A percentile compares a stretch with the other conserved stretches of the same genome.
Conservation (phyloP, 1,140 invertebrate species). For the Doryteuthis pealeii region DNA sequence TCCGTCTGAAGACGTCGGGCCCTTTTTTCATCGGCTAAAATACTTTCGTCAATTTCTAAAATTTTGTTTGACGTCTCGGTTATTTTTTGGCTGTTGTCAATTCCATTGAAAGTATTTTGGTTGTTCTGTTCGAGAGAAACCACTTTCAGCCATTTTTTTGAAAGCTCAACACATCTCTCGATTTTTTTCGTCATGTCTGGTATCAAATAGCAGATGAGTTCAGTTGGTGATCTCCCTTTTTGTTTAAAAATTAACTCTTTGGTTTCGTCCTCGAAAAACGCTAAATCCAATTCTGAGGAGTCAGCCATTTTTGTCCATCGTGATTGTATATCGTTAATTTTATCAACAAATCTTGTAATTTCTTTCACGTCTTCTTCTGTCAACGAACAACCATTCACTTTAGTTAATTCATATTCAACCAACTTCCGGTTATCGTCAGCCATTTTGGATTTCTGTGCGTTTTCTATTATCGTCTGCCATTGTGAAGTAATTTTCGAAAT, state of each 20-base stretch:
- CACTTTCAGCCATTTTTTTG: neutral
- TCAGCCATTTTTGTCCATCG: neutral
- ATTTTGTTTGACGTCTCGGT: neutral
- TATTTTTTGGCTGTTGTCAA: neutral
- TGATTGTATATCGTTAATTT: neutral
- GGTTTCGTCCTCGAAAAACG: neutral
- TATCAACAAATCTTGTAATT: neutral
- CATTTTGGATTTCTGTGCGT: neutral
- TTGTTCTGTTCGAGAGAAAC: neutral
- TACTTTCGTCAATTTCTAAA: neutral
- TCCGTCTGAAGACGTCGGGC: neutral
- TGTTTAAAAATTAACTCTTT: neutral
- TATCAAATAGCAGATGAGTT: neutral
- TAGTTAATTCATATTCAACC: neutral
- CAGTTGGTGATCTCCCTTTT: neutral
- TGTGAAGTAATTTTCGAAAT: neutral
- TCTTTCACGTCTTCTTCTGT: neutral
- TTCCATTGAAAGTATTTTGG: neutral
- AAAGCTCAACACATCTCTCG: neutral
- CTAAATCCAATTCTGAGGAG: neutral
- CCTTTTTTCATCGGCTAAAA: neutral
- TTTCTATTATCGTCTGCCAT: neutral
- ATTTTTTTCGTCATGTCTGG: neutral
- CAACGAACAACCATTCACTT: neutral
- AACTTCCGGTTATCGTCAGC: neutral